A percentile compares a stretch with the other conserved stretches of the same genome.
phyloP scores from a whole-genome alignment of 2,113 vertebrate genomes.

The Cephalopterus ornatus region DNA sequence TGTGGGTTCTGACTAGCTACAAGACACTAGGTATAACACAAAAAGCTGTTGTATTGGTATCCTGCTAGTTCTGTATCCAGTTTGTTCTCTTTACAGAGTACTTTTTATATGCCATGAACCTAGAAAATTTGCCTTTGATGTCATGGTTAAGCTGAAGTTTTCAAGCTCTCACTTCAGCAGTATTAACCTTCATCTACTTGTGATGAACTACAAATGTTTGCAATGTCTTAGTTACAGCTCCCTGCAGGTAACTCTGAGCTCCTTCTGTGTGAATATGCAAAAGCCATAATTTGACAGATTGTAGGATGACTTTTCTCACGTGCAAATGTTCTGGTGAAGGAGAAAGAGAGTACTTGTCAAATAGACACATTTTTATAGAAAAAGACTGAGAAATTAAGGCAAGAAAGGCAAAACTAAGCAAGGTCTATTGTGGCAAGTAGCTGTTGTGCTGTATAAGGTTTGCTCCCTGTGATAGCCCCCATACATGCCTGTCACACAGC shows the following conservation, averaged over 20 bases:
- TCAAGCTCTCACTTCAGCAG: neutral
- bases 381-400: neutral
- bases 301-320: neutral
- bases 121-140: neutral
- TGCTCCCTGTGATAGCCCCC: neutral
- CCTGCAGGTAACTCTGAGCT: neutral
- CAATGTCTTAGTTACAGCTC: neutral
- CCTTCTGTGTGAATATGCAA: neutral
- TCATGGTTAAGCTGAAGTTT: neutral
- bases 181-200: neutral
- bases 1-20: neutral
- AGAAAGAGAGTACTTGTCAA: neutral
- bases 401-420: neutral
- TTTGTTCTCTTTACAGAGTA: neutral
- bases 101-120: neutral
- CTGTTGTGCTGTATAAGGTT: neutral
- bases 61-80: neutral
- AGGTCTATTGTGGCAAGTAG: neutral
- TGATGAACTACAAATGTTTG: neutral
- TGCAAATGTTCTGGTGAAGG: neutral
- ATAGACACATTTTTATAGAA: neutral
- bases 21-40: neutral
- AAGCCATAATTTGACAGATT: neutral
- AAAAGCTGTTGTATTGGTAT: neutral
- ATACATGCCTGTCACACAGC: neutral